These are phyloP conservation scores for Sylvia atricapilla DNA, from an alignment of 2,113 vertebrate genomes.

Conservation along the genomic window DNA sequence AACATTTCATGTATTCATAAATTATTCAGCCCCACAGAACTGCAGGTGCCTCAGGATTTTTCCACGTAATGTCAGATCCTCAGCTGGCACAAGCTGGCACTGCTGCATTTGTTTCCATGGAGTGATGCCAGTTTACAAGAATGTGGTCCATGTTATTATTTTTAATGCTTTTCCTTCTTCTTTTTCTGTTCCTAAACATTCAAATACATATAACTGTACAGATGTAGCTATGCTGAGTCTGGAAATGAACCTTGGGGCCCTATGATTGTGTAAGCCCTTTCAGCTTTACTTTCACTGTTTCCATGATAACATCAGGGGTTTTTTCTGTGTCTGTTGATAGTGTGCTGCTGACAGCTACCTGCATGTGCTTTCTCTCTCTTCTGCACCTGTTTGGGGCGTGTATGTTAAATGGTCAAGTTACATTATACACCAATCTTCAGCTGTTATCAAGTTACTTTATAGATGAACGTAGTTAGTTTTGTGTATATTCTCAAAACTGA, in stretches of 20 bases:
- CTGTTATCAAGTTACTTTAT: neutral
- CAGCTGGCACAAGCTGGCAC: conserved; percentile 19
- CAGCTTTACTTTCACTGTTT: neutral
- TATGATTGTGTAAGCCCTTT: neutral
- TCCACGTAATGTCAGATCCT: conserved; percentile 29
- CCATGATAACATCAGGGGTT: neutral
- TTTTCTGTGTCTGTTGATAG: neutral
- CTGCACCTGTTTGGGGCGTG: neutral
- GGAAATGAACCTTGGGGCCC: neutral
- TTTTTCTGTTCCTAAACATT: neutral
- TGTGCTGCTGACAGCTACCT: neutral
- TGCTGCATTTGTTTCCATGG: conserved; percentile 21
- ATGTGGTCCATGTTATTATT: neutral
- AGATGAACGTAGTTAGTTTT: neutral
- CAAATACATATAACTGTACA: neutral
- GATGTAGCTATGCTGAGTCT: neutral
- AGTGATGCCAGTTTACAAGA: neutral
- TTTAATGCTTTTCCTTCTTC: neutral
- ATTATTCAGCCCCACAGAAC: conserved; percentile 48
- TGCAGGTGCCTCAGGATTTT: conserved; percentile 49
- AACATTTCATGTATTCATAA: conserved; percentile 45
- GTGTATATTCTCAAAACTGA: neutral
- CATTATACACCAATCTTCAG: neutral
- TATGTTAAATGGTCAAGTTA: neutral
- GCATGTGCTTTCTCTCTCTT: neutral